Percentiles rank a stretch among this genome's conserved stretches.
These are phyloP conservation scores for Keiferia lycopersicella DNA, from an alignment of 2,888 invertebrate genomes.

Conservation along the genomic window DNA sequence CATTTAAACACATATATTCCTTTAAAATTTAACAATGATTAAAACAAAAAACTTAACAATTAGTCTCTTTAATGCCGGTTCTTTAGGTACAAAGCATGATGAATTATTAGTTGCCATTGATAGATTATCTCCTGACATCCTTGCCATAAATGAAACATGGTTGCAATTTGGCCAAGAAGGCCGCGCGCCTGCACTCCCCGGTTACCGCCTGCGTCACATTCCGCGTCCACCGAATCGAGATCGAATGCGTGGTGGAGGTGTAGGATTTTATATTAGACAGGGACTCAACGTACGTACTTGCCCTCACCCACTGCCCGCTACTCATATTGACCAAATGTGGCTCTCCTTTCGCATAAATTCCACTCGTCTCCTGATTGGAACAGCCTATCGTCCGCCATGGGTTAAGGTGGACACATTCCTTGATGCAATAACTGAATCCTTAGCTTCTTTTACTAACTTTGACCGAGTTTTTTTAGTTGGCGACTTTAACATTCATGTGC, in stretches of 20 bases:
- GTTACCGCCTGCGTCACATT: not conserved
- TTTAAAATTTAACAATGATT: not conserved
- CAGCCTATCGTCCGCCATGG: not conserved
- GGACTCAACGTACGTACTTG: not conserved
- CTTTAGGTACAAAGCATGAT: not conserved
- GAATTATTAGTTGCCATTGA: not conserved
- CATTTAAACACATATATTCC: not conserved
- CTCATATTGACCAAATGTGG: slow-evolving; percentile 7
- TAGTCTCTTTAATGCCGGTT: not conserved
- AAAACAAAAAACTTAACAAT: not conserved
- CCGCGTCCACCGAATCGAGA: not conserved
- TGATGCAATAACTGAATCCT: no score
- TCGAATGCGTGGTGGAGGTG: not conserved
- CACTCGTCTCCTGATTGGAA: not conserved
- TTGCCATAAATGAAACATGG: not conserved
- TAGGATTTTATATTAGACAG: not conserved
- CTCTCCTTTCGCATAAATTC: not conserved
- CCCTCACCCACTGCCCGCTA: not conserved
- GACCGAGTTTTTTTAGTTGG: no score
- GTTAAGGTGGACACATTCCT: not conserved
- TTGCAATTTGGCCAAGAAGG: not conserved
- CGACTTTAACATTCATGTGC: no score
- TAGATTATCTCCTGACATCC: not conserved
- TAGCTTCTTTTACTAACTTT: no score
- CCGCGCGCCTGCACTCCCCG: not conserved